Evolutionary conservation across 2,888 invertebrate genomes (phyloP), one percentile per base, ranked within the genome.

Genomic region (Ferdinandea cuprea): DNA sequence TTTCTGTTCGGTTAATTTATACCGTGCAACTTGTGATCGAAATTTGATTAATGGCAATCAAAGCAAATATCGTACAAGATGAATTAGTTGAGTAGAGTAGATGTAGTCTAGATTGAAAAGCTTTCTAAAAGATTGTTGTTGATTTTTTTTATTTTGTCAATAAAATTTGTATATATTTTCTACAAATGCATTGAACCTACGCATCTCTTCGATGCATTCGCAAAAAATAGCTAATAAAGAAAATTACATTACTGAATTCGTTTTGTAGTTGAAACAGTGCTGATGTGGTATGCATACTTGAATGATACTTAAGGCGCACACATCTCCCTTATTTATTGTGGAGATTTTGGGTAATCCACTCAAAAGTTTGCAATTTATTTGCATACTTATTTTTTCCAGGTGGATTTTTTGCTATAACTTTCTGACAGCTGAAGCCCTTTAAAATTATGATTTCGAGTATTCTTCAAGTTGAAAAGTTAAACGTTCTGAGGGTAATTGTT

Each of bases 11-110:
- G 63, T 56, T 65, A 74, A 66, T 66, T 74, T 66, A 74, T 66
- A 66, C 74, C 35, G 56, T 32, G 9, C 59, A 65, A 66, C 58
- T 66, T 74, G 66, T 74, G 58, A 74, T 68, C 48, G 73, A 73
- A 73, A 65, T 73, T 73, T 73, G 73, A 73, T 73, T 73, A 73
- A 73, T 73, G 73, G 65, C 73, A 65, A 37, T 35, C 48, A 65
- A 56, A 63, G 65, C 65, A 56, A 17, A 21, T 35, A n/a, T n/a
- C n/a, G n/a, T n/a, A n/a, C n/a, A n/a, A n/a, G 61, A 59, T 46
- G 65, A 56, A 46, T 15, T 13, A 40, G 25, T 50, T 40, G 48
- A 48, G 37, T 48, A 50, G 37, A n/a, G n/a, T n/a, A n/a, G n/a
- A n/a, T n/a, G n/a, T n/a, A n/a, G n/a, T n/a, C n/a, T n/a, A n/a